Conservation (phyloP, 2,888 invertebrate species). For the Synanthedon myopaeformis region DNA sequence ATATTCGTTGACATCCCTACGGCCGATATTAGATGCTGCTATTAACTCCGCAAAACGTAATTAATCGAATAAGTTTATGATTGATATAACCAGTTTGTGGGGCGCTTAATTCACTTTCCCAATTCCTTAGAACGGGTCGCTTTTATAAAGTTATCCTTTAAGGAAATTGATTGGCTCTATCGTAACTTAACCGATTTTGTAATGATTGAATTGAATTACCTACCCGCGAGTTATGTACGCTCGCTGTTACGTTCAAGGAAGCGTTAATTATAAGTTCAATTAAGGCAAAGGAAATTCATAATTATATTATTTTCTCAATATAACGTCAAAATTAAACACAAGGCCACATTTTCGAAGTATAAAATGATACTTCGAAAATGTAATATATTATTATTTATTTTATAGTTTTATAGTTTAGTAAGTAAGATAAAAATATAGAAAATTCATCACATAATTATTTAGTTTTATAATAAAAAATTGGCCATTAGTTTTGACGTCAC, state of each 20-base stretch:
- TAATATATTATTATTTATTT: no score
- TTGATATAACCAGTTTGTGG: constrained; percentile 71
- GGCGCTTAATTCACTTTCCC: constrained; percentile 69
- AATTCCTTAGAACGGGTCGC: constrained; percentile 47
- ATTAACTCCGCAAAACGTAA: constrained; percentile 72
- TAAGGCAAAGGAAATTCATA: constrained; percentile 29
- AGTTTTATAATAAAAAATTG: no score
- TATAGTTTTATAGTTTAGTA: no score
- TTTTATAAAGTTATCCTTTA: constrained; percentile 65
- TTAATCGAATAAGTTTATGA: constrained; percentile 72
- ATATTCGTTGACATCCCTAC: constrained; percentile 28
- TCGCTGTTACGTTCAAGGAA: constrained; percentile 22
- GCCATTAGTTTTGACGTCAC: no score
- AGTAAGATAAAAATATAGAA: no score
- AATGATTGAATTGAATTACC: constrained; percentile 41
- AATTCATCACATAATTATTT: no score
- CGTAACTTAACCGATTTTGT: constrained; percentile 47
- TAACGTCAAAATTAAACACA: no score
- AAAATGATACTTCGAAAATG: no score
- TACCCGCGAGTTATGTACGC: constrained; percentile 24
- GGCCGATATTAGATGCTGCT: constrained; percentile 66
- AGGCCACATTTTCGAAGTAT: no score
- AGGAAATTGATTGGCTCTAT: constrained; percentile 60
- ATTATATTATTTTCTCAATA: constrained; percentile 11
- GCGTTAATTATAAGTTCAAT: constrained; percentile 32